Evolutionary conservation across 2,113 vertebrate genomes (phyloP).

Genomic region (Poicephalus meyeri): DNA sequence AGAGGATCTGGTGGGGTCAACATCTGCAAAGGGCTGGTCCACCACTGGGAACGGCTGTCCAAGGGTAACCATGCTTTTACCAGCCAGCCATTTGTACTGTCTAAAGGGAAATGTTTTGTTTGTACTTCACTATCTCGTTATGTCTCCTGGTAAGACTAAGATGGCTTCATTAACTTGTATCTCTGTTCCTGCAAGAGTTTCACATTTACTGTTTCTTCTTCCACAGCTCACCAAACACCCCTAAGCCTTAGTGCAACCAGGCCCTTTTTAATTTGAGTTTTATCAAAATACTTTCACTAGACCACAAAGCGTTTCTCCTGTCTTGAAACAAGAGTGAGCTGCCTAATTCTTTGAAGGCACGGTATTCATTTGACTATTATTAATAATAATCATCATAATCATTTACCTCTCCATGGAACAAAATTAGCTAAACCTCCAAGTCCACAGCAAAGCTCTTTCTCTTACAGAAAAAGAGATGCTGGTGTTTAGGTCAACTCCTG

Average conservation of each 20-base stretch:
- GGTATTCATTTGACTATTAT: accelerated
- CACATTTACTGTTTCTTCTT: neutral
- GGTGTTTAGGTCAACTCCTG: neutral
- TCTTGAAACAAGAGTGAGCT: neutral
- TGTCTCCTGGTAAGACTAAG: neutral
- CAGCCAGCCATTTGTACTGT: neutral
- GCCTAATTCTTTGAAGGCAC: neutral
- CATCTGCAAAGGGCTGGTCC: neutral
- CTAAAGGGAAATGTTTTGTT: neutral
- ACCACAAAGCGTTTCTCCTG: neutral
- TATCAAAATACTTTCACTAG: neutral
- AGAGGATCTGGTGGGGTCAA: neutral
- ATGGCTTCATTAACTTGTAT: neutral
- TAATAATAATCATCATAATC: neutral
- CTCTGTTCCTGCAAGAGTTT: neutral
- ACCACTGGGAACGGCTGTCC: neutral
- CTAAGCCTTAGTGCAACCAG: neutral
- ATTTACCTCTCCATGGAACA: neutral
- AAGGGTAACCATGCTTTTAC: neutral
- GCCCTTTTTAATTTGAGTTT: neutral
- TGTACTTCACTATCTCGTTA: neutral
- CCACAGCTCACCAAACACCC: neutral
- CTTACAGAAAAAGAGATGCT: neutral
- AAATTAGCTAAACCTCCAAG: neutral
- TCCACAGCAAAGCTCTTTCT: neutral